These are phyloP conservation scores for Hippocampus zosterae DNA, from an alignment of 2,113 vertebrate genomes.

Conservation along the genomic window DNA sequence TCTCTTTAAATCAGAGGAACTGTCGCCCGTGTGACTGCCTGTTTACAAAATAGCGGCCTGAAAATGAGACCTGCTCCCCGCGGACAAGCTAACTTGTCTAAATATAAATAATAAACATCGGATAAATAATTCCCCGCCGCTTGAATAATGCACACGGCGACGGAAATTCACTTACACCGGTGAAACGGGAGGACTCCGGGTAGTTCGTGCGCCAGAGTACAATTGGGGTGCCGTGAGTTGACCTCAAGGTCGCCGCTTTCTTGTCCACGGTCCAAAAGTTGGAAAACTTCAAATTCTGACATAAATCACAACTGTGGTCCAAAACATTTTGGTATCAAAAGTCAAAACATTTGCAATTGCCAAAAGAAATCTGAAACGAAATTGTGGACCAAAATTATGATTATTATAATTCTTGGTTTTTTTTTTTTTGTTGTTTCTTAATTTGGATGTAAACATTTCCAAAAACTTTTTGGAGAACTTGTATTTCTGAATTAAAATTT, in stretches of 20 bases:
- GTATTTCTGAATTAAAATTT: background rate
- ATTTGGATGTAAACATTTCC: too few species aligned
- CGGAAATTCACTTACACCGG: constrained; percentile 68
- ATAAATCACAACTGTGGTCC: too few species aligned
- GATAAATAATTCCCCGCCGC: constrained; percentile 76
- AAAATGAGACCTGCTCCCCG: constrained; percentile 81
- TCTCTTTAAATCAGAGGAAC: constrained; percentile 76
- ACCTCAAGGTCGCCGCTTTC: constrained; percentile 31
- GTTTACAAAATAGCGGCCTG: constrained; percentile 79
- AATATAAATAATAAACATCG: constrained; percentile 81
- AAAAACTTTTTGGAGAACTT: too few species aligned
- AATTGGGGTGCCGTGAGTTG: constrained; percentile 36
- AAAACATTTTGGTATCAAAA: too few species aligned
- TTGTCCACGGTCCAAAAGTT: background rate
- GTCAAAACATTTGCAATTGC: too few species aligned
- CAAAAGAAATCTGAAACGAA: too few species aligned
- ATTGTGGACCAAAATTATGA: too few species aligned
- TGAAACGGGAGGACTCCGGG: constrained; percentile 60
- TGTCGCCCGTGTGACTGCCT: constrained; percentile 72
- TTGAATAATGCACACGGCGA: constrained; percentile 71
- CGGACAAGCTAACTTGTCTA: constrained; percentile 74
- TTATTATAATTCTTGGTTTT: too few species aligned
- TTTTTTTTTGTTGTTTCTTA: too few species aligned
- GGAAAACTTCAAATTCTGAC: background rate
- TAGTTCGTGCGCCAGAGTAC: constrained; percentile 54